Evolutionary conservation across 2,797 vertebrate species (phyloP), one percentile per base, ranked within the genome.

Genomic region (Rhinogobio ventralis): DNA sequence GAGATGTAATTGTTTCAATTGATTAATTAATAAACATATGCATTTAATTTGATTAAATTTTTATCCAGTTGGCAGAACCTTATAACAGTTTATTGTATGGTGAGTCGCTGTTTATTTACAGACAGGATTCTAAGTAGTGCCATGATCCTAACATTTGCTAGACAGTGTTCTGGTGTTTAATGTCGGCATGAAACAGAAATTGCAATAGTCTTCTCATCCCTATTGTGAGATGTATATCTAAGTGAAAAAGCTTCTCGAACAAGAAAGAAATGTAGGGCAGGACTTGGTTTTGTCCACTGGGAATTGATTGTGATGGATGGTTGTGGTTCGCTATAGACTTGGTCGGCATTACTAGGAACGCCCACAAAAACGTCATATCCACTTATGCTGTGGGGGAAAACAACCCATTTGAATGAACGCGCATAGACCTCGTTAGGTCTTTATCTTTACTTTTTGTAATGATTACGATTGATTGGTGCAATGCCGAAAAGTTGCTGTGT

Each of bases 101-200:
- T 46, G 45, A 13, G 45, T 46, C 13, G 13, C 46, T 49, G 46
- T 49, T 49, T 15, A 49, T 15, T 49, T 49, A 17, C 46, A 15
- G 14, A 49, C 46, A 5, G 14, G 46, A 49, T 49, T 49, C 46
- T 49, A 17, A 49, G 46, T 25, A 57, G 36, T 78, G 57, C 42
- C 10, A 45, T 64, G 17, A 46, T n/a, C 39, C 23, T 64, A 45
- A 62, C n/a, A n/a, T 62, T 42, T 28, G 14, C 36, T 60, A 60
- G 36, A 57, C 14, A 42, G n/a, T 78, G 42, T 78, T 78, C 10
- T 64, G n/a, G 55, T 60, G 55, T 60, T 60, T 60, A 60, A 60
- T 60, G 55, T 60, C 3, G 2, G 2, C n/a, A 13, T 57, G 55
- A 23, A 57, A 25, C 23, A 0, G 4, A 60, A 60, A 60, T 14